Conservation (phyloP, 2,113 vertebrate species). For the Strigops habroptila region DNA sequence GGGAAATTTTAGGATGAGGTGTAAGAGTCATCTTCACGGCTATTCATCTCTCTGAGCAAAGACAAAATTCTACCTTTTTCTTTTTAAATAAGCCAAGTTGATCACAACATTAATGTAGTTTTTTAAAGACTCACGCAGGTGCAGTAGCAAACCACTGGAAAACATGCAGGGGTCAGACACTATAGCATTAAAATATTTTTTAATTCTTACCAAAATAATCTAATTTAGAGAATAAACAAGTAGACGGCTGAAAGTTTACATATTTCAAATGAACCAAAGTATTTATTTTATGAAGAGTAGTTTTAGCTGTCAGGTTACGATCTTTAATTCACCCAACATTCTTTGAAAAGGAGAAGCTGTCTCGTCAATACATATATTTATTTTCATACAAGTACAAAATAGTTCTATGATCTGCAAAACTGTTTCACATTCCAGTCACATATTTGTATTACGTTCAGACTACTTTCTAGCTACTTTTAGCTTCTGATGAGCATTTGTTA, state of each 20-base stretch:
- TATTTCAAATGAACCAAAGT: background rate
- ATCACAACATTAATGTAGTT: background rate
- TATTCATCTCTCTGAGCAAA: background rate
- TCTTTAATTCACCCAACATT: background rate
- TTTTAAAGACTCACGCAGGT: background rate
- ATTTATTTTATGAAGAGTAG: background rate
- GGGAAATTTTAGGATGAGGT: background rate
- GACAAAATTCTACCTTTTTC: background rate
- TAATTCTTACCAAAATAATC: background rate
- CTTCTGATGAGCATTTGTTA: conserved; percentile 61
- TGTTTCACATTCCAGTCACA: background rate
- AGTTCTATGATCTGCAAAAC: background rate
- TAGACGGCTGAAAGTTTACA: background rate
- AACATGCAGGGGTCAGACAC: background rate
- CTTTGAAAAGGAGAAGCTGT: background rate
- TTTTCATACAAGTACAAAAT: background rate
- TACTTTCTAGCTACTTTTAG: background rate
- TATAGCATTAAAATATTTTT: background rate
- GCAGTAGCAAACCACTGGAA: background rate
- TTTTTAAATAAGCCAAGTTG: background rate
- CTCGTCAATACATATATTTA: background rate
- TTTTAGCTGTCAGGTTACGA: background rate
- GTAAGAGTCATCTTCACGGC: background rate
- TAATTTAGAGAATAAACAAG: background rate
- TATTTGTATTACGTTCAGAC: background rate